Conservation (phyloP, 2,797 vertebrate genomes). For the Mareca strepera region DNA sequence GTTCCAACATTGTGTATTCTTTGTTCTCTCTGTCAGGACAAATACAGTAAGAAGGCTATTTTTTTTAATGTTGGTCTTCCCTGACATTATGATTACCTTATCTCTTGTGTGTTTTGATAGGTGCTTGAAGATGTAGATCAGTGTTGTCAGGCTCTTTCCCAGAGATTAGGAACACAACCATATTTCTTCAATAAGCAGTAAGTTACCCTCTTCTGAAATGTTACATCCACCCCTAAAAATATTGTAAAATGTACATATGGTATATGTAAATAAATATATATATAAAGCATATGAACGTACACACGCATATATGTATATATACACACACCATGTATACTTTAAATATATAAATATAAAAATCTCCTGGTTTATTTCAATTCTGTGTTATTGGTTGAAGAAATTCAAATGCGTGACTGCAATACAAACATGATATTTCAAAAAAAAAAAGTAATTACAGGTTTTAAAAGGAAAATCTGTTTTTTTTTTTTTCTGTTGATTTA, state of each 20-base stretch:
- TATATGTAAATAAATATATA: no score
- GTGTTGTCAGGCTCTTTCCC: conserved; percentile 96
- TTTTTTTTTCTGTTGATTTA: background rate
- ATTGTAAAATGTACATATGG: background rate
- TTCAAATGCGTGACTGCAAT: background rate
- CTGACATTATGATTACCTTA: background rate
- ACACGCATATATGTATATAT: background rate
- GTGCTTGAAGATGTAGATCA: conserved; percentile 97
- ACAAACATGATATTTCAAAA: background rate
- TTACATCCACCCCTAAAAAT: background rate
- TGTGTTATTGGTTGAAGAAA: background rate
- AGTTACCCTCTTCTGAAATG: conserved; percentile 63
- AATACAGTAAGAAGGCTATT: background rate
- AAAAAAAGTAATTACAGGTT: background rate
- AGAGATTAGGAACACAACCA: conserved; percentile 91
- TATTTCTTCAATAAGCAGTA: conserved; percentile 99
- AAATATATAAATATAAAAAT: background rate
- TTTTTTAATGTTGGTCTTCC: background rate
- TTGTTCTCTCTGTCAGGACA: background rate
- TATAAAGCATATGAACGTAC: no score
- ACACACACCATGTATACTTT: no score
- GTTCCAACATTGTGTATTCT: background rate
- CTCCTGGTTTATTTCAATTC: background rate
- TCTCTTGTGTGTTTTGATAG: conserved; percentile 74
- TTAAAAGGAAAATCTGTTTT: background rate